Base-by-base conservation (phyloP, 2,113 vertebrate species). In the Macheiramphus alcinus region DNA sequence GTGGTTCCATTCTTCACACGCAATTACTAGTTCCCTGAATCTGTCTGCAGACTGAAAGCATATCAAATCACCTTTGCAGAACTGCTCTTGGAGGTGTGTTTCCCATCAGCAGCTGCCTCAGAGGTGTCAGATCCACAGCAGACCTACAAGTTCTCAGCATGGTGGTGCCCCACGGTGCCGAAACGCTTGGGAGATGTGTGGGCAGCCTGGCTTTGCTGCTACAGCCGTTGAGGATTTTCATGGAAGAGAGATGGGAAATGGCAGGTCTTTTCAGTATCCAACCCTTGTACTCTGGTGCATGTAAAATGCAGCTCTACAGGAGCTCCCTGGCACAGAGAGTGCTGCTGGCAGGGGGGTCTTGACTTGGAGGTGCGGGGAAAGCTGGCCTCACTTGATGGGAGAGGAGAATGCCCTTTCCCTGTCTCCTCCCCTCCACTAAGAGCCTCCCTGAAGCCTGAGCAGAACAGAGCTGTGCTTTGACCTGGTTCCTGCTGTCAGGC, bases 401-500 rank as follows among this genome's bases (percentile, higher is more conserved):
- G 27, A 53, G 67, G 59, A 81, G 56, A 43, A 66, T 66, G 43
- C 40, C 12, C 72, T 79, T 86, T 42, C 31, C 53, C 34, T 47
- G 27, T 62, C 89, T 89, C 86, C n/a, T 93, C 53, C 79, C 4
- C 19, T 81, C 42, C 7, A 9, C 61, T 93, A 72, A 55, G 56
- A 75, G 72, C 52, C n/a, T 89, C 73, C 68, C 84, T 52, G 53
- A 55, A 84, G 86, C 73, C 55, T 63, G 72, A 92, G 75, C 32
- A 27, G 65, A 45, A 36, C 48, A 68, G 87, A 84, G 68, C 80
- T 86, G 83, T 91, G 80, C 65, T 82, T 95, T 94, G 87, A 91
- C 94, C 93, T 93, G 71, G 61, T 93, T 96, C 53, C 10, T 88
- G 78, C 92, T 82, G 81, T 79, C 90, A 91, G 73, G 27, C 38